Base-by-base conservation (phyloP, 2,888 invertebrate species). In the Chaetoderma sp. region DNA sequence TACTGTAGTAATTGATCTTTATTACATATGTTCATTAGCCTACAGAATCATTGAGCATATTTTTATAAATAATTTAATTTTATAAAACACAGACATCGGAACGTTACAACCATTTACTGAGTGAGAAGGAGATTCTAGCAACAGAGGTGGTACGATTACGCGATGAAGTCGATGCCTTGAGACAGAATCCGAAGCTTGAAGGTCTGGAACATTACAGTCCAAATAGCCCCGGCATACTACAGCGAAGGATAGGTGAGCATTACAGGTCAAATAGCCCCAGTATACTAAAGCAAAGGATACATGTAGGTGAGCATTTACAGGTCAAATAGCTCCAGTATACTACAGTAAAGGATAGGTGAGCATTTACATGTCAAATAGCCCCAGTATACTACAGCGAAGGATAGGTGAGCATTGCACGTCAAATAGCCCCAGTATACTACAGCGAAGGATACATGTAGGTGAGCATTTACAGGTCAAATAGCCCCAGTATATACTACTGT, bases 61-160 rank as follows among this genome's bases (percentile, higher is more conserved):
- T n/a, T n/a, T 16, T 21, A 44, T 25, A 55, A 39, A 25, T 28
- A 32, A n/a, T n/a, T n/a, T n/a, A n/a, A n/a, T 45, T 45, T 45
- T 45, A 6, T n/a, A 16, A 4, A 8, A 13, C 49, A 6, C 63
- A 81, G 79, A 16, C 72, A 50, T 76, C 78, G 63, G 67, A 71
- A 25, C 70, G 75, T 50, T 73, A 70, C 30, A 72, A 77, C 25
- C 75, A 78, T 23, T 68, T 81, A 45, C 71, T 73, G n/a, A 72
- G 70, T 49, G 84, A 84, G 68, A 82, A 81, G 59, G 83, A 85
- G 56, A 78, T 77, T 52, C 65, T 85, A 56, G 77, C 77, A 6
- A 73, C 72, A 8, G 82, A 84, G 68, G 74, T 85, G 5, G 76
- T 76, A 42, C 75, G 74, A 52, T 62, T 84, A 28, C 66, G 72